phyloP scores from a whole-genome alignment of 1,140 invertebrate species.

The silkworm (Bombyx mori) region ASM3026992v2 NC_085110.1:9037001-9037500 shows the following conservation, averaged over 20 bases:
- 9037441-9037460: slow-evolving; percentile 64
- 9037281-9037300: too few relatives aligned
- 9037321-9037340: slow-evolving; percentile 7
- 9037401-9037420: slow-evolving; percentile 59
- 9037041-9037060: slow-evolving; percentile 19
- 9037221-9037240: too few relatives aligned
- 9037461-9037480: slow-evolving; percentile 47
- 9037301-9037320: background rate
- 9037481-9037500: slow-evolving; percentile 59
- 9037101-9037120: background rate
- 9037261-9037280: too few relatives aligned
- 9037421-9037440: slow-evolving; percentile 67
- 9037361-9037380: slow-evolving; percentile 58
- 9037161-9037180: too few relatives aligned
- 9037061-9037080: too few relatives aligned
- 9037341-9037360: slow-evolving; percentile 50
- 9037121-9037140: too few relatives aligned
- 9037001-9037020: slow-evolving; percentile 51
- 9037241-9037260: too few relatives aligned
- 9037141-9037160: too few relatives aligned
- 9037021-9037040: slow-evolving; percentile 63
- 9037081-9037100: too few relatives aligned
- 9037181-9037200: too few relatives aligned
- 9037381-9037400: slow-evolving; percentile 48
- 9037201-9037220: background rate